These are phyloP conservation scores for Acrossocheilus fasciatus DNA, from an alignment of 2,797 vertebrate species.

Conservation along the genomic window DNA sequence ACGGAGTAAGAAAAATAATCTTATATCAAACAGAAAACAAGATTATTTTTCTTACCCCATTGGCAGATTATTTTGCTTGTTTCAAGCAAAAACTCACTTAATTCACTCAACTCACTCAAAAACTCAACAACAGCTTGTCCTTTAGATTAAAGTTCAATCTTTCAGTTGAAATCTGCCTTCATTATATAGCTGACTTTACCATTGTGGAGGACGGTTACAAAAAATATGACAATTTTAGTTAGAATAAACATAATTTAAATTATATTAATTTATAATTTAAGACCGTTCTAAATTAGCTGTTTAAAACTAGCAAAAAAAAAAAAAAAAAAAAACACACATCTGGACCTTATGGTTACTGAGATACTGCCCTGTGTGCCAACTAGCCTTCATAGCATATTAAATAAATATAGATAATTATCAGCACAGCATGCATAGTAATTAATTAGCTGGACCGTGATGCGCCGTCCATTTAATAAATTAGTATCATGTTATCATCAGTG, in stretches of 20 bases:
- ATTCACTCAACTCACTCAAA: too few relatives aligned
- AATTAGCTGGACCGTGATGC: slow-evolving; percentile 19
- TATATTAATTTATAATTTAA: not conserved
- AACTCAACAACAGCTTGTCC: not conserved
- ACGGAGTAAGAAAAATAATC: too few relatives aligned
- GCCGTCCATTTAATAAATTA: not conserved
- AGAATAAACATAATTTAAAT: not conserved
- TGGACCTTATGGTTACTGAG: not conserved
- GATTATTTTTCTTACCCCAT: too few relatives aligned
- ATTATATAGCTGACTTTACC: slow-evolving; percentile 5
- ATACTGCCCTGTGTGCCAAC: not conserved
- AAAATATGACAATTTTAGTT: not conserved
- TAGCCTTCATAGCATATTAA: slow-evolving; percentile 4
- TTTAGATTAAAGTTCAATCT: slow-evolving; percentile 11
- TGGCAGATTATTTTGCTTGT: too few relatives aligned
- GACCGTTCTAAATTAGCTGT: not conserved
- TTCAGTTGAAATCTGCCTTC: slow-evolving; percentile 4
- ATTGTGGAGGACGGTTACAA: not conserved
- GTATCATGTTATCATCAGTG: slow-evolving; percentile 12
- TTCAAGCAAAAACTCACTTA: too few relatives aligned
- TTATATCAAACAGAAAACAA: too few relatives aligned
- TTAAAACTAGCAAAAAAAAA: not conserved
- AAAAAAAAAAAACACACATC: not conserved
- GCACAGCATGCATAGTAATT: slow-evolving; percentile 1
- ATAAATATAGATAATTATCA: slow-evolving; percentile 19